Evolutionary conservation across 2,888 invertebrate genomes (phyloP), one percentile per base, ranked within the genome.

Genomic region (Pseudococcus longispinus): DNA sequence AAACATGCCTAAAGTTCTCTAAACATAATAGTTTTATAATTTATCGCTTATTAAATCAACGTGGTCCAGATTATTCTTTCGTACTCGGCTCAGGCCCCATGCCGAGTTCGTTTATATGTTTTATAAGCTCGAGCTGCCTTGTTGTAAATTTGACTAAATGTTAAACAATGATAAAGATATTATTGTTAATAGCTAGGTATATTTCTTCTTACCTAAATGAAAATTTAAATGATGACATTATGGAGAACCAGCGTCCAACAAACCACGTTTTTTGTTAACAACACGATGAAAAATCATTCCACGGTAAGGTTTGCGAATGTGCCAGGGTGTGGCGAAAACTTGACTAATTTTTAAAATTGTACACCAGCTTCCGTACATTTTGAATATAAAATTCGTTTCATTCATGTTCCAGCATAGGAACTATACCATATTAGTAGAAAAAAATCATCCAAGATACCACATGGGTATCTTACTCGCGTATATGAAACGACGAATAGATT

Each of bases 21-120:
- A 85, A 85, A 85, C 85, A 85, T 85, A 85, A 85, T 85, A 85
- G 85, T 70, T 85, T 85, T 85, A 85, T 85, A 85, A 85, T 85
- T 85, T 85, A 85, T 85, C 85, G 70, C 42, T 85, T 85, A 85
- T 85, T 85, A 85, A 74, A 85, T 65, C 85, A 74, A 85, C 70
- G 37, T 70, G 85, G 85, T 85, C 85, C 70, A 85, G 85, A 85
- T 85, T 85, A 85, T 85, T 42, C 32, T 84, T 84, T 44, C 26
- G 44, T 85, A 37, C 84, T 85, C 65, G 42, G 13, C 44, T 26
- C 2, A 37, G 70, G 20, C 85, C 85, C 60, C 85, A 85, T 70
- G 85, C 74, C 6, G 85, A 11, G 85, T 65, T 44, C 5, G 44
- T 70, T 85, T 70, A 65, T 65, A 65, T 85, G 70, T 85, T 65